Conservation (phyloP, 2,797 vertebrate species). For the Melanogrammus aeglefinus region DNA sequence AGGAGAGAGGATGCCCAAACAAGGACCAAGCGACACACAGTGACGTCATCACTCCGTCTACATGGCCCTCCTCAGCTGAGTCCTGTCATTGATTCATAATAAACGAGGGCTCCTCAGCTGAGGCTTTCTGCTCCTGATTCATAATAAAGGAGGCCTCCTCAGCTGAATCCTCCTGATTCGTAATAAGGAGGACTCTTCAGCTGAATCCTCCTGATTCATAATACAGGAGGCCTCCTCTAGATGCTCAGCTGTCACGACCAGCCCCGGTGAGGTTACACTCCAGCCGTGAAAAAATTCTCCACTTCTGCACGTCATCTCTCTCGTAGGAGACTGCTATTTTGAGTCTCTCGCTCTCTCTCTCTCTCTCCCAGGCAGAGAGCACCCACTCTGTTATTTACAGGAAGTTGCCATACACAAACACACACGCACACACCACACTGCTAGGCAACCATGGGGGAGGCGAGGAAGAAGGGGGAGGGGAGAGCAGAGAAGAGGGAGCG, state of each 20-base stretch:
- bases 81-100: background rate
- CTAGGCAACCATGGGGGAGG: background rate
- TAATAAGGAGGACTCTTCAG: background rate
- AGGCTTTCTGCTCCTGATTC: background rate
- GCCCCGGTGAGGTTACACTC: background rate
- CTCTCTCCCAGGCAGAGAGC: background rate
- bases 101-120: background rate
- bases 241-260: background rate
- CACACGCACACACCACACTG: background rate
- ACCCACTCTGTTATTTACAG: conserved; percentile 3
- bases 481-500: background rate
- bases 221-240: background rate
- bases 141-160: background rate
- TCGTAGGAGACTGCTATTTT: background rate
- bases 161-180: background rate
- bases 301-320: background rate
- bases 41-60: background rate
- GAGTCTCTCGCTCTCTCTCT: background rate
- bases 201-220: no score
- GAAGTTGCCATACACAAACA: background rate
- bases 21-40: background rate
- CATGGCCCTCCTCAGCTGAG: background rate
- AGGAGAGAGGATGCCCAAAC: background rate
- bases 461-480: background rate
- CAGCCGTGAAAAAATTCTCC: background rate